Percentiles rank a stretch among this genome's conserved stretches.
These are phyloP conservation scores for Torymus texanus DNA, from an alignment of 2,888 invertebrate species.

Conservation along the genomic window DNA sequence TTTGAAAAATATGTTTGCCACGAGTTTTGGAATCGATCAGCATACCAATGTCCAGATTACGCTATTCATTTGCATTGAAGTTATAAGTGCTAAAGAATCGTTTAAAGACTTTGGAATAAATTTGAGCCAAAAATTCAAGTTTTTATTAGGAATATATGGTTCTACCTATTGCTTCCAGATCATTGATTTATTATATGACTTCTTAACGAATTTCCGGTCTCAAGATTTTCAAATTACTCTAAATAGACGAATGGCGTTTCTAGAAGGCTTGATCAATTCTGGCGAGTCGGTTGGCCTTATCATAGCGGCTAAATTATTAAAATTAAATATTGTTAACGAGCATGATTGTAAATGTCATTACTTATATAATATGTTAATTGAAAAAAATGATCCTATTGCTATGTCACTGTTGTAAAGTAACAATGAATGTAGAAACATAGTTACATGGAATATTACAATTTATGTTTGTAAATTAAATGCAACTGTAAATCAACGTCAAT, in stretches of 20 bases:
- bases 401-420: constrained; percentile 46
- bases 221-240: constrained; percentile 39
- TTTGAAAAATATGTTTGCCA: constrained; percentile 29
- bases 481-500: constrained; percentile 25
- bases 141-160: constrained; percentile 48
- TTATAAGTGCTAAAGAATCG: constrained; percentile 20
- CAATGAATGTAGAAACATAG: constrained; percentile 14
- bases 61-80: constrained; percentile 46
- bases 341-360: constrained; percentile 33
- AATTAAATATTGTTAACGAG: constrained; percentile 45
- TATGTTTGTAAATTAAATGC: constrained; percentile 23
- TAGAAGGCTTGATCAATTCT: constrained; percentile 46
- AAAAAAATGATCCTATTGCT: constrained; percentile 43
- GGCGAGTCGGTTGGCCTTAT: constrained; percentile 30
- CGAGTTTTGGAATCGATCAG: constrained; percentile 31
- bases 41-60: constrained; percentile 41
- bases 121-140: constrained; percentile 42
- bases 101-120: constrained; percentile 51
- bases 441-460: constrained; percentile 26
- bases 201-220: constrained; percentile 40
- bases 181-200: constrained; percentile 36
- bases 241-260: constrained; percentile 29
- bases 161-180: constrained; percentile 51
- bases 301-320: constrained; percentile 49
- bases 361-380: constrained; percentile 37